phyloP scores from a whole-genome alignment of 2,888 invertebrate genomes.

The Seira ritae region DNA sequence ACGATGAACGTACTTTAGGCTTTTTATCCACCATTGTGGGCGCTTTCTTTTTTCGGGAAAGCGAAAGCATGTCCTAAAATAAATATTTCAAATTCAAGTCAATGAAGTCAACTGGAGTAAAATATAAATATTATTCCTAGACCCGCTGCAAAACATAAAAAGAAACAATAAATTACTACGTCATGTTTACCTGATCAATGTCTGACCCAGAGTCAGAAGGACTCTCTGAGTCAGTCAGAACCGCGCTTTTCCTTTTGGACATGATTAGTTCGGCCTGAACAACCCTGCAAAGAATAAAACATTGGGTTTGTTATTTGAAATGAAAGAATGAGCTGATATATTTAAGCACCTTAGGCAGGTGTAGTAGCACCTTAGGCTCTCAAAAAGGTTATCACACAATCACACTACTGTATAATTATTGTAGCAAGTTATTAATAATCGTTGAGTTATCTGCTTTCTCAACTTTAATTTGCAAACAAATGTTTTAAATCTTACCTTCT shows the following conservation, averaged over 20 bases:
- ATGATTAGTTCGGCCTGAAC: not conserved
- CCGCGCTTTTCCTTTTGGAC: slow-evolving; percentile 83
- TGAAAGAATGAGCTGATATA: not conserved
- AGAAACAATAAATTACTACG: not conserved
- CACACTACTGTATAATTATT: too few species aligned
- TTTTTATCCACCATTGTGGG: slow-evolving; percentile 58
- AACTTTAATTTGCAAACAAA: too few species aligned
- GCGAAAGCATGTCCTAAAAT: slow-evolving; percentile 26
- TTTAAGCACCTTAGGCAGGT: not conserved
- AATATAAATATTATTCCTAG: too few species aligned
- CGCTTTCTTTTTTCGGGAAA: slow-evolving; percentile 53
- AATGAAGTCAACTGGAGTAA: not conserved
- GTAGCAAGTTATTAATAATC: too few species aligned
- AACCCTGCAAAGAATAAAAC: not conserved
- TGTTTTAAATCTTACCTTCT: too few species aligned
- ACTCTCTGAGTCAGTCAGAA: slow-evolving; percentile 87
- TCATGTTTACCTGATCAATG: slow-evolving; percentile 84
- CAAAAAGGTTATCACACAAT: too few species aligned
- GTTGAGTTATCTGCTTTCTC: too few species aligned
- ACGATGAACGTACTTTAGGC: slow-evolving; percentile 73
- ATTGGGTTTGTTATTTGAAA: not conserved
- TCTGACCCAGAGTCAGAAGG: slow-evolving; percentile 81
- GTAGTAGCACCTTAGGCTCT: not conserved
- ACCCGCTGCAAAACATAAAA: too few species aligned
- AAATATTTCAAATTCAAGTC: not conserved